Evolutionary conservation across 2,797 vertebrate genomes (phyloP), one percentile per base, ranked within the genome.

Genomic region (Cirrhinus molitorella): DNA sequence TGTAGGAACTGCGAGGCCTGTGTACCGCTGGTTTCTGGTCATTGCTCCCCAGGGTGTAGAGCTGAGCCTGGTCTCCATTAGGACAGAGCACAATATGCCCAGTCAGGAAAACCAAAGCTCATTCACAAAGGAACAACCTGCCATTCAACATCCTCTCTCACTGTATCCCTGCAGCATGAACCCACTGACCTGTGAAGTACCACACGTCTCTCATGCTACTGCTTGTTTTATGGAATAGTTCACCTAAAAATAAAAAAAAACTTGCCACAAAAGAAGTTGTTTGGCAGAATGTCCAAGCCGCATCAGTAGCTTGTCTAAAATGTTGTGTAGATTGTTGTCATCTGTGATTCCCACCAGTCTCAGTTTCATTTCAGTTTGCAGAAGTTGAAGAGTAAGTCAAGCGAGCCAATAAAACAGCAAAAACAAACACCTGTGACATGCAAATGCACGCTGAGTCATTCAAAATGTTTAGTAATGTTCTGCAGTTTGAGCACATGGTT

Each of bases 61-160:
- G 1, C 53, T 23, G 76, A 71, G 70, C 34, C 51, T 71, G 45
- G 43, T 80, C 76, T 80, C 79, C 65, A 74, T 88, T 80, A 84
- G 19, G 45, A 75, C 82, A 25, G 45, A 67, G 57, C 12, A 85
- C 82, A 78, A 85, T 80, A 61, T 80, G 79, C 45, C 55, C 61
- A 61, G 73, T 75, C 63, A 83, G 65, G n/a, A 57, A 83, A 55
- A 85, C 72, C 65, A 71, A 71, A 76, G 53, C 74, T 76, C 13
- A 53, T 63, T 71, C 45, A 77, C 66, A 63, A 49, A 53, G 66
- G 63, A 72, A 55, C 80, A 83, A 84, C 75, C 65, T 79, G 83
- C 37, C 34, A 25, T 80, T 75, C 34, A 85, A 14, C 23, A 40
- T 65, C 67, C 73, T 47, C 73, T 57, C 25, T 67, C 23, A 57